Base-by-base conservation (phyloP, 2,113 vertebrate genomes). In the Carassius auratus region DNA sequence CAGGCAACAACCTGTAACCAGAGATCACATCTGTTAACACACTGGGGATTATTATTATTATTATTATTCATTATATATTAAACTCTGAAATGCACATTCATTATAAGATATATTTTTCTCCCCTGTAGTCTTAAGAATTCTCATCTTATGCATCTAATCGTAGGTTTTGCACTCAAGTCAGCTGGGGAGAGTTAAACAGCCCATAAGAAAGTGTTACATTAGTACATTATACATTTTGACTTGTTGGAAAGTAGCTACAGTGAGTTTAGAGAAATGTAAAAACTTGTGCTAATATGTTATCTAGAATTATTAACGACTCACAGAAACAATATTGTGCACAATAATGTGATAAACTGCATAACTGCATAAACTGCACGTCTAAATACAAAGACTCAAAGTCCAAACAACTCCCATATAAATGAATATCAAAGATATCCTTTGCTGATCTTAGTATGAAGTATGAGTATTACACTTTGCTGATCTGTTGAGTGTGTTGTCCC, bases 401-500 rank as follows among this genome's bases (percentile, higher is more conserved):
- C n/a, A 61, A 61, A 61, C 21, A 3, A 61, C 19, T n/a, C 57
- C 3, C 8, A 9, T 61, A n/a, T 21, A 8, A 61, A 2, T 61
- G 19, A 59, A 21, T 8, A 8, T 61, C 57, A 61, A 21, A 59
- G 57, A 21, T 59, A 21, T 59, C 3, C 9, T 3, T 59, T 3
- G 8, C n/a, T n/a, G 52, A 5, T 55, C 52, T 55, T 55, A 0
- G 14, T n/a, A 4, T 30, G 30, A 42, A 42, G 42, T 42, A 13
- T 66, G 23, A 30, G 62, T 26, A 23, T 64, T 68, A 30, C 30
- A 15, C 26, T 68, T 33, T 68, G 64, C 30, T 68, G 9, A 45
- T 73, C 10, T n/a, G 19, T 17, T 1, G 21, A 52, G 13, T 83
- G 42, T 85, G 77, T 15, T 92, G 74, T 90, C 90, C 79, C 81